phyloP scores from a whole-genome alignment of 2,797 vertebrate genomes.

The Gallinago stenura region DNA sequence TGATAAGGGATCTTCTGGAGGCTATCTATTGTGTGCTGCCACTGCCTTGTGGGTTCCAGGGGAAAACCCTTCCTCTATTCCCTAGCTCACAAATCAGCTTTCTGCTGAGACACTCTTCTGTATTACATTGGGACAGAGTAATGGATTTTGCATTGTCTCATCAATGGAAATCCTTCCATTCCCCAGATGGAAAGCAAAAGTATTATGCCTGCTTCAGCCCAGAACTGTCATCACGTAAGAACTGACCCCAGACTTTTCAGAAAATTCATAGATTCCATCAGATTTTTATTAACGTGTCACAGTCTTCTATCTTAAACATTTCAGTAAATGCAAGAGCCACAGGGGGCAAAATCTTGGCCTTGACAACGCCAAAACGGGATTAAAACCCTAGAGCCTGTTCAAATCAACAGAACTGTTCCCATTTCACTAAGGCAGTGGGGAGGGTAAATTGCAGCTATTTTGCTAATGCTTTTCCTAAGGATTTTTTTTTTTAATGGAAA shows the following conservation, averaged over 20 bases:
- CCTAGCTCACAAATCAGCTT: not conserved
- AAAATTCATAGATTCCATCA: slow-evolving; percentile 27
- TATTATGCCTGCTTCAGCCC: slow-evolving; percentile 5
- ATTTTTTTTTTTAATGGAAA: slow-evolving; percentile 9
- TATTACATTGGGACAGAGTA: not conserved
- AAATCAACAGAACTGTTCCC: slow-evolving; percentile 7
- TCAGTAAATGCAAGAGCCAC: not conserved
- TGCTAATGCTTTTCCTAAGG: not conserved
- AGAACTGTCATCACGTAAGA: slow-evolving; percentile 13
- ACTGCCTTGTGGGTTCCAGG: not conserved
- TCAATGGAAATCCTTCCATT: slow-evolving; percentile 11
- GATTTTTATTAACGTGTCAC: slow-evolving; percentile 24
- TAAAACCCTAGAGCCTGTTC: not conserved
- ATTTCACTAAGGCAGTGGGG: not conserved
- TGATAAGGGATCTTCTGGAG: not conserved
- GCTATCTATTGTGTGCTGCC: not conserved
- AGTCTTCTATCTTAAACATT: slow-evolving; percentile 34
- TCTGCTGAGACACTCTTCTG: not conserved
- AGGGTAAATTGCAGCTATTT: not conserved
- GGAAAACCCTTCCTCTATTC: not conserved
- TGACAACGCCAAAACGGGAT: not conserved
- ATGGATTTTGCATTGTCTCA: not conserved
- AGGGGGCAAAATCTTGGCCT: not conserved
- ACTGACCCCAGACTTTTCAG: slow-evolving; percentile 25
- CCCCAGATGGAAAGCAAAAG: slow-evolving; percentile 10